These are phyloP conservation scores for Charanyca ferruginea DNA, from an alignment of 2,888 invertebrate species.

Conservation along the genomic window DNA sequence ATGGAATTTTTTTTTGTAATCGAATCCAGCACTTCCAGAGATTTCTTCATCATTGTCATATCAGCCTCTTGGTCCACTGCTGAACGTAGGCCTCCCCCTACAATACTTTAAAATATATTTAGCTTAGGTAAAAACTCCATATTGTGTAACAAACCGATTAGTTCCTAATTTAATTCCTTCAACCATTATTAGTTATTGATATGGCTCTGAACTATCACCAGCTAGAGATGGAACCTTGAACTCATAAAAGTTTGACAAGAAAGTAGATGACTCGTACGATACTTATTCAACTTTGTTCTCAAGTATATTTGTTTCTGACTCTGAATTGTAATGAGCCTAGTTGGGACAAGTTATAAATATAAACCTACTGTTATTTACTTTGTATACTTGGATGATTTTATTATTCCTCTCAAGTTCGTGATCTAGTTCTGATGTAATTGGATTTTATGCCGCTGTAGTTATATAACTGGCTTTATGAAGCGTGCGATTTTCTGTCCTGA, in stretches of 20 bases:
- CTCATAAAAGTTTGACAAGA: conserved; percentile 37
- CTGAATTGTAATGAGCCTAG: conserved; percentile 50
- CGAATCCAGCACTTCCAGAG: no score
- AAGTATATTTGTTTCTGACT: conserved; percentile 38
- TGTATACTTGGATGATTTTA: conserved; percentile 39
- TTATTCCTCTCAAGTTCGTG: conserved; percentile 40
- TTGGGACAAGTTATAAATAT: conserved; percentile 43
- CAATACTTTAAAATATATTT: no score
- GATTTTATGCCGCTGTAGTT: conserved; percentile 4
- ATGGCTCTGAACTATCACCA: conserved; percentile 17
- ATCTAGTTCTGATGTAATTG: conserved; percentile 29
- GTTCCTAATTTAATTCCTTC: conserved; percentile 6
- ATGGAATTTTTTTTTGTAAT: no score
- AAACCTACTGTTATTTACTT: conserved; percentile 23
- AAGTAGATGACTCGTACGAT: conserved; percentile 30
- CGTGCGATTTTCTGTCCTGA: background rate
- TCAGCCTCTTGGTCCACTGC: no score
- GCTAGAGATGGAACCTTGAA: background rate
- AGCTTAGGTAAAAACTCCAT: no score
- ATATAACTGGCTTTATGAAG: background rate
- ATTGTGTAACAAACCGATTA: no score
- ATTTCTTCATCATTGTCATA: no score
- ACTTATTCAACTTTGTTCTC: conserved; percentile 42
- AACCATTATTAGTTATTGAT: conserved; percentile 12
- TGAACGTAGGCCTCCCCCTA: no score